Percentiles rank a stretch among this genome's conserved stretches.
Conservation (phyloP, 2,888 invertebrate species). For the Pegoplata infirma region DNA sequence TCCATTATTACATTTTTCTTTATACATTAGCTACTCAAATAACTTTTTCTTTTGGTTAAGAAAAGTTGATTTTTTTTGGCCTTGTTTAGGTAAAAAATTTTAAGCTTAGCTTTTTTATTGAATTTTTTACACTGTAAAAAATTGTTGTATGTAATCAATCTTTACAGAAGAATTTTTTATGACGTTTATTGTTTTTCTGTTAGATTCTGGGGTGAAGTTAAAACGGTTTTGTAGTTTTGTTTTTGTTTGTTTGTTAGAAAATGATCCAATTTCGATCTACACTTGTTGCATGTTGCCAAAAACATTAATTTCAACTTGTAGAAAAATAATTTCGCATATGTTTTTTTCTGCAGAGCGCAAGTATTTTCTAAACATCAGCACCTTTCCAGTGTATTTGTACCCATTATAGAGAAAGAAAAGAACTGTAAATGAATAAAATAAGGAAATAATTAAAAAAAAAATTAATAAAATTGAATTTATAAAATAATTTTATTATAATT, state of each 20-base stretch:
- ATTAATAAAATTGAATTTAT: constrained; percentile 3
- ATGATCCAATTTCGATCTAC: constrained; percentile 39
- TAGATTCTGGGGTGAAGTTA: neutral
- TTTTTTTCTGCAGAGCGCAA: constrained; percentile 48
- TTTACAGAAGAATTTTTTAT: too few relatives aligned
- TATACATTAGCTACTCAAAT: constrained; percentile 26
- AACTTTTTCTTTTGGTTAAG: too few relatives aligned
- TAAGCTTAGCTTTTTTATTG: constrained; percentile 16
- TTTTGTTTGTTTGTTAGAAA: constrained; percentile 12
- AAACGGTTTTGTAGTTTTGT: too few relatives aligned
- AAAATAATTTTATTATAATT: neutral
- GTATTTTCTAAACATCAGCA: constrained; percentile 41
- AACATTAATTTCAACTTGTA: constrained; percentile 4
- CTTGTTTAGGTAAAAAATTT: constrained; percentile 33
- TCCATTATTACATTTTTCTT: constrained; percentile 37
- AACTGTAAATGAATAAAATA: neutral
- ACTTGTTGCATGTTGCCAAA: constrained; percentile 33
- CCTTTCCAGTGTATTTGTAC: constrained; percentile 35
- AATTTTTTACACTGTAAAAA: neutral
- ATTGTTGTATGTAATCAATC: too few relatives aligned
- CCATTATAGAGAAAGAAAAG: constrained; percentile 31
- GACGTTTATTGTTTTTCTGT: neutral
- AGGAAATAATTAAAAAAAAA: neutral
- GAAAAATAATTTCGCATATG: constrained; percentile 45
- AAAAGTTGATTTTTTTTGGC: constrained; percentile 42